These are phyloP conservation scores for Chironomus tentans DNA, from an alignment of 2,888 invertebrate species.

Conservation along the genomic window DNA sequence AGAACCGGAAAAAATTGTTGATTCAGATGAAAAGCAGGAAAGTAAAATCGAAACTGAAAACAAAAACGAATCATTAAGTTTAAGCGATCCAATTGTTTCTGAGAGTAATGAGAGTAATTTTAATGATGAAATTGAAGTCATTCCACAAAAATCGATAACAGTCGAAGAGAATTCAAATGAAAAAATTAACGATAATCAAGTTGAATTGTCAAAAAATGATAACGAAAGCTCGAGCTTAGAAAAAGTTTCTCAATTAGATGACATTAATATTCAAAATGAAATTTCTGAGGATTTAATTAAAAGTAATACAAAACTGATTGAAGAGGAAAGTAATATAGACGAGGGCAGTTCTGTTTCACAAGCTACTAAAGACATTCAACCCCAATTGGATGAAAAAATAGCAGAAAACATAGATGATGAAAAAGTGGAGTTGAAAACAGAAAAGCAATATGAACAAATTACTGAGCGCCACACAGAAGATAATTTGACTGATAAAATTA, in stretches of 20 bases:
- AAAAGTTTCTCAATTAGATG: neutral
- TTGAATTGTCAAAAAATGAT: neutral
- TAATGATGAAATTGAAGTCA: neutral
- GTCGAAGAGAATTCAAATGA: neutral
- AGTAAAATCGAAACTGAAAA: neutral
- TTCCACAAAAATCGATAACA: neutral
- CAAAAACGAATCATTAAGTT: no score
- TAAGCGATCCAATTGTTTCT: neutral
- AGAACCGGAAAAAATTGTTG: neutral
- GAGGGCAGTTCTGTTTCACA: neutral
- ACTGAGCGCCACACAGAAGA: neutral
- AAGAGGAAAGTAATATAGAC: neutral
- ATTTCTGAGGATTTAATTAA: no score
- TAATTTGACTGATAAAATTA: no score
- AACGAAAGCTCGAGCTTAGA: neutral
- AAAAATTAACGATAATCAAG: neutral
- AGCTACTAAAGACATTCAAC: neutral
- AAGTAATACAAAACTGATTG: neutral
- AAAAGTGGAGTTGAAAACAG: neutral
- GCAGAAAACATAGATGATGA: neutral
- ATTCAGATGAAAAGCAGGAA: neutral
- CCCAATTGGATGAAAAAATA: neutral
- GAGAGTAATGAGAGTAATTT: neutral
- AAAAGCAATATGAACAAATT: neutral
- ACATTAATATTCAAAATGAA: neutral